Conservation (phyloP, 2,797 vertebrate genomes). For the Acanthiza pusilla region DNA sequence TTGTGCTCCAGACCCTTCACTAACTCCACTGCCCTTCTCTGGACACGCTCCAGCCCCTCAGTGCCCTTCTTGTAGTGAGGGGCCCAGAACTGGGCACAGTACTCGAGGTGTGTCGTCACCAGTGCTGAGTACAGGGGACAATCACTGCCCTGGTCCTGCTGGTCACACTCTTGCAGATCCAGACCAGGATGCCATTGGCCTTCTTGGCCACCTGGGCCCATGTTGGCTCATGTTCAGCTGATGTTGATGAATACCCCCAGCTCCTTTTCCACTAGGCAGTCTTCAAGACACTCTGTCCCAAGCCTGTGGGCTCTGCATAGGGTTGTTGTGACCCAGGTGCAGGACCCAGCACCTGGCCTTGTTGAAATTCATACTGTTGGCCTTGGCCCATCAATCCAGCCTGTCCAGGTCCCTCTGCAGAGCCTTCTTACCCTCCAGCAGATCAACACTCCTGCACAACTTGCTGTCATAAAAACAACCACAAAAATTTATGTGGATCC, state of each 20-base stretch:
- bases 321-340: background rate
- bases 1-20: background rate
- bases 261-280: background rate
- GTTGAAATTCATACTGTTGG: background rate
- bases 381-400: background rate
- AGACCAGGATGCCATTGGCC: background rate
- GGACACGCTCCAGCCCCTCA: background rate
- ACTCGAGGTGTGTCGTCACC: background rate
- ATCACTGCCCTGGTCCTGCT: background rate
- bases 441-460: background rate
- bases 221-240: rapidly evolving
- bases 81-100: background rate
- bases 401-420: background rate
- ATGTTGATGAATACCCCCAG: background rate
- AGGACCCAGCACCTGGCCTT: background rate
- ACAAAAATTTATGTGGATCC: background rate
- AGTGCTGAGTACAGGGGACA: rapidly evolving
- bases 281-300: background rate
- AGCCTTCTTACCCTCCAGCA: background rate
- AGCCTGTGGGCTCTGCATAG: background rate
- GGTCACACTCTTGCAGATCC: too few relatives aligned
- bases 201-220: background rate
- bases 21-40: background rate
- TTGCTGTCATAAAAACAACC: background rate
- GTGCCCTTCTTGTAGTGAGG: background rate